Base-by-base conservation (phyloP, 2,113 vertebrate genomes). In the Alosa alosa region DNA sequence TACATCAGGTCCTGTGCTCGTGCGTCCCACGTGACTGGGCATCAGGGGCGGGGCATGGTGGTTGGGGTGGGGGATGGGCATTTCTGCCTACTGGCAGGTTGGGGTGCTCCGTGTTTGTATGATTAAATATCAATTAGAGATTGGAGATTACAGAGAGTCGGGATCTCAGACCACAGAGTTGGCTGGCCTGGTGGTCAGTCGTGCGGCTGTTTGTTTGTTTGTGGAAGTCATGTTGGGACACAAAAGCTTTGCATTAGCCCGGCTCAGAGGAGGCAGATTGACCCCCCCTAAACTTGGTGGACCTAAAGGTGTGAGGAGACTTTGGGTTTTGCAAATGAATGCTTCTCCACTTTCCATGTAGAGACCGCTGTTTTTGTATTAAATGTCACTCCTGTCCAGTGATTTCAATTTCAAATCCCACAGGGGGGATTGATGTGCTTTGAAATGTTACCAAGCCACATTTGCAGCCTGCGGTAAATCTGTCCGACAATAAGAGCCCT, bases 71-170 rank as follows among this genome's bases (percentile, higher is more conserved):
- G 41, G 4, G 4, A 44, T 44, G 64, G 64, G 64, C 64, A 36
- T 9, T 72, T 36, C 13, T 72, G 31, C 7, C 10, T 8, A 25
- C 25, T 36, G 64, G 64, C 25, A 10, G 1, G 64, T 25, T 10
- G 64, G 17, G 15, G 39, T 13, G 82, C 68, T 55, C 44, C 52
- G 46, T 81, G 39, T 41, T 82, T 8, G 85, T 72, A 78, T 81
- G 81, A 83, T 75, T 84, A 49, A 41, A 50, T 88, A 57, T 86
- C 60, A 57, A n/a, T 84, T 86, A 86, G 57, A n/a, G 55, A 83
- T 47, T 83, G 47, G 45, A 60, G 72, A 89, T 89, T 86, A 86
- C 81, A 15, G 17, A 20, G 31, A 72, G 64, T 25, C 60, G 49
- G 17, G 11, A 25, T 20, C 60, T n/a, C 25, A 15, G 64, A 31